Percentiles rank a stretch among this genome's conserved stretches.
These are phyloP conservation scores for Echinometra lucunter DNA, from an alignment of 53 echinoderm and acorn worm genomes.

Conservation along the genomic window DNA sequence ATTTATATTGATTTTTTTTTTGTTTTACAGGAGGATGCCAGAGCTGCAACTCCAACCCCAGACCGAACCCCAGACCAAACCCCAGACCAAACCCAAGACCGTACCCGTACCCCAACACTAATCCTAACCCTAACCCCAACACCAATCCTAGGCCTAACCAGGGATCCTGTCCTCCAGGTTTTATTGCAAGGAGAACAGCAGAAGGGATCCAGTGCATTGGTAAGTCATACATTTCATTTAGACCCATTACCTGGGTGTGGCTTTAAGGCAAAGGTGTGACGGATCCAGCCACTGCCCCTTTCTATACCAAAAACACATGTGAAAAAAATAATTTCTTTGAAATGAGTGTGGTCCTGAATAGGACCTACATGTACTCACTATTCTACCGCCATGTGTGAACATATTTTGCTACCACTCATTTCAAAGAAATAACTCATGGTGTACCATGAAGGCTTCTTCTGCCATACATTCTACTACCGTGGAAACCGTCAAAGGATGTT, in stretches of 20 bases:
- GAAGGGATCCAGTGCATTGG: slow-evolving; percentile 77
- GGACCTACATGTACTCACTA: too few species aligned
- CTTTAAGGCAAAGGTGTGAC: too few species aligned
- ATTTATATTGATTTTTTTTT: not conserved
- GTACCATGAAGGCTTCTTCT: too few species aligned
- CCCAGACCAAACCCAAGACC: slow-evolving; percentile 2
- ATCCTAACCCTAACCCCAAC: slow-evolving; percentile 4
- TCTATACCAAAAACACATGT: too few species aligned
- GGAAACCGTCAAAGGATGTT: too few species aligned
- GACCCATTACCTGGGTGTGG: not conserved
- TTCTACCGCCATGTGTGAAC: too few species aligned
- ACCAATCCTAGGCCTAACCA: not conserved
- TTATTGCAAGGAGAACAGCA: slow-evolving; percentile 71
- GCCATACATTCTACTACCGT: too few species aligned
- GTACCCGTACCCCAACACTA: slow-evolving; percentile 60
- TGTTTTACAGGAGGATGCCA: slow-evolving; percentile 8
- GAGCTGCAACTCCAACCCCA: slow-evolving; percentile 20
- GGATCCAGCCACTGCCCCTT: too few species aligned
- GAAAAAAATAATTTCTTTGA: too few species aligned
- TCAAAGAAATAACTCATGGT: too few species aligned
- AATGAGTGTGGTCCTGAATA: too few species aligned
- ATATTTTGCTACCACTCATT: too few species aligned
- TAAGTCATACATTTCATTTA: slow-evolving; percentile 50
- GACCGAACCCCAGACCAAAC: slow-evolving; percentile 40
- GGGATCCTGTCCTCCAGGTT: slow-evolving; percentile 75